phyloP scores from a whole-genome alignment of 2,113 vertebrate species.

The Phyllostomus hastatus region DNA sequence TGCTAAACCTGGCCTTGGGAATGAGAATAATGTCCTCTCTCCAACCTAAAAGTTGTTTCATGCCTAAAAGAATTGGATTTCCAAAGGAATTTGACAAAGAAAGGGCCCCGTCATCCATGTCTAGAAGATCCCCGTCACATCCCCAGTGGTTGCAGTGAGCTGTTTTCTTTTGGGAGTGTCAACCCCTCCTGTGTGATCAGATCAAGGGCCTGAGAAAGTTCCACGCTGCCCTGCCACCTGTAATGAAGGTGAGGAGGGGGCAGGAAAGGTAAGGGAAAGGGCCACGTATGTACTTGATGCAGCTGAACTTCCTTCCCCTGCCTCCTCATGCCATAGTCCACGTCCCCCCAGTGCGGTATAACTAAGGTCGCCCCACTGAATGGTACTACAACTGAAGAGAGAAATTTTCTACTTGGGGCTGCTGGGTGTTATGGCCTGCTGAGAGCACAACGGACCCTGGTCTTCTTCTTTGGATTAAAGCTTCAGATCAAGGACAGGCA shows the following conservation, averaged over 20 bases:
- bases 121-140: not conserved
- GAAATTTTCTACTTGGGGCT: conserved; percentile 21
- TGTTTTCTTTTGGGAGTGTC: not conserved
- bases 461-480: not conserved
- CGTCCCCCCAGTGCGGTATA: not conserved
- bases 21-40: not conserved
- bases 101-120: not conserved
- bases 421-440: not conserved
- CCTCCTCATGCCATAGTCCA: not conserved
- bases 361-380: not conserved
- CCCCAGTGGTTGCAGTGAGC: not conserved
- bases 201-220: not conserved
- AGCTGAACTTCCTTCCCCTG: not conserved
- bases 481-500: conserved; percentile 9
- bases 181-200: not conserved
- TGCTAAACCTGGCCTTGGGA: not conserved
- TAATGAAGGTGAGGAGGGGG: accelerated
- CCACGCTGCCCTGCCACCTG: accelerated
- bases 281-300: accelerated
- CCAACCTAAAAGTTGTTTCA: not conserved
- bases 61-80: not conserved
- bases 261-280: not conserved
- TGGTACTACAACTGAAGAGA: not conserved
- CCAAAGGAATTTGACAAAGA: not conserved
- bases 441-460: not conserved